phyloP scores from a whole-genome alignment of 1,140 invertebrate species.

The Gyrodactylus salaris region DNA sequence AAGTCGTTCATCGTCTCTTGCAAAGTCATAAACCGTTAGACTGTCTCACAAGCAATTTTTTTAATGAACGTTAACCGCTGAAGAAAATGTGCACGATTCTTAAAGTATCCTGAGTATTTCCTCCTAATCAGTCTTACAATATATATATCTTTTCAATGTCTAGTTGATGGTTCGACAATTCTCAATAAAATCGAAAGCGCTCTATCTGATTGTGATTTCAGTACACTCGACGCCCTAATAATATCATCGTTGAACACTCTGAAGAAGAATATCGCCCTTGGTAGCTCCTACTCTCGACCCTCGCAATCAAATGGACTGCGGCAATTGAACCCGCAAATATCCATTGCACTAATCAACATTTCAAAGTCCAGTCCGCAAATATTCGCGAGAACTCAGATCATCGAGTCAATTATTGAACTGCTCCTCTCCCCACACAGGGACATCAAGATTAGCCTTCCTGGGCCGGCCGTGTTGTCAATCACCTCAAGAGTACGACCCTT shows the following conservation, averaged over 20 bases:
- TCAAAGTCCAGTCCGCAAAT: background rate
- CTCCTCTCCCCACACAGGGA: background rate
- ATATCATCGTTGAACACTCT: background rate
- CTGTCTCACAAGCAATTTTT: too few relatives aligned
- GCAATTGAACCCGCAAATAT: background rate
- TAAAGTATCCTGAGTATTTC: too few relatives aligned
- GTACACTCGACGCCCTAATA: background rate
- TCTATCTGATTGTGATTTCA: background rate
- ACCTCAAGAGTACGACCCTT: background rate
- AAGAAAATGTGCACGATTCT: too few relatives aligned
- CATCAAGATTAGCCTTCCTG: background rate
- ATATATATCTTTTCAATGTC: too few relatives aligned
- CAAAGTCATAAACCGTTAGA: too few relatives aligned
- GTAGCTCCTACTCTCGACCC: background rate
- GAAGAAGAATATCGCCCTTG: background rate
- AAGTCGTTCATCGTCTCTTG: too few relatives aligned
- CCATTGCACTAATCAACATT: background rate
- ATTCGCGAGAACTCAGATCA: background rate
- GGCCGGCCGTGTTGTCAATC: background rate
- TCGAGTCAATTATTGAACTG: background rate
- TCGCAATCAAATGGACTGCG: background rate
- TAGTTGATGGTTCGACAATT: background rate
- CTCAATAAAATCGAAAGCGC: background rate
- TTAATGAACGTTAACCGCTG: too few relatives aligned
- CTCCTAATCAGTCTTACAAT: too few relatives aligned